These are phyloP conservation scores for Lampris incognitus DNA, from an alignment of 2,113 vertebrate species.

Conservation along the genomic window DNA sequence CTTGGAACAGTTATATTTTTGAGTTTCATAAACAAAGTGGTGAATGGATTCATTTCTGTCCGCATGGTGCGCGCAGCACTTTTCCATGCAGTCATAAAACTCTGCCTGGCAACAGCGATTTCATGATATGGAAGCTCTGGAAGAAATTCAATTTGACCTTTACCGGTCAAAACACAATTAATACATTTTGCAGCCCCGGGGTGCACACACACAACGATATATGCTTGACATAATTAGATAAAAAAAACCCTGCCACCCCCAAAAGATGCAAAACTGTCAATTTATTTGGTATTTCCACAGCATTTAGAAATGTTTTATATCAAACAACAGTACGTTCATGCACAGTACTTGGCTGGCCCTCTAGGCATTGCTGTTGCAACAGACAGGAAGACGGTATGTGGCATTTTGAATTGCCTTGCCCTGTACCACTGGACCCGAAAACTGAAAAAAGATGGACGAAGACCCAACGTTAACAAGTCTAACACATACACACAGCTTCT, in stretches of 20 bases:
- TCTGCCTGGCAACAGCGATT: background rate
- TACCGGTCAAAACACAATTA: conserved; percentile 9
- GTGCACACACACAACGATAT: background rate
- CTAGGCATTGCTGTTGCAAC: too few species aligned
- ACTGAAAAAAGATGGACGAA: background rate
- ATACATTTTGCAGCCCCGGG: background rate
- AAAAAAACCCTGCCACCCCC: background rate
- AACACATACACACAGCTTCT: background rate
- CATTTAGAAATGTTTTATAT: background rate
- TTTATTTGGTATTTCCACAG: background rate
- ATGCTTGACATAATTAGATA: background rate
- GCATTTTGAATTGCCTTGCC: background rate
- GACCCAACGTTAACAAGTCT: background rate
- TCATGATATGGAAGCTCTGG: conserved; percentile 20
- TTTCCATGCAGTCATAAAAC: conserved; percentile 10
- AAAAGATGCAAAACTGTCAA: conserved; percentile 14
- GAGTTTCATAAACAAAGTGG: background rate
- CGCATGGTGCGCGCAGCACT: background rate
- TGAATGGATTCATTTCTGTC: conserved; percentile 9
- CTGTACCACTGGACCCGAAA: background rate
- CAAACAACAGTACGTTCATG: too few species aligned
- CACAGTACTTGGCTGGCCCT: too few species aligned
- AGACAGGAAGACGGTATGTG: background rate
- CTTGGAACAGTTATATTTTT: background rate
- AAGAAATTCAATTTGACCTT: background rate